These are phyloP conservation scores for Lacanobia wlatinum DNA, from an alignment of 2,888 invertebrate genomes.

Conservation along the genomic window DNA sequence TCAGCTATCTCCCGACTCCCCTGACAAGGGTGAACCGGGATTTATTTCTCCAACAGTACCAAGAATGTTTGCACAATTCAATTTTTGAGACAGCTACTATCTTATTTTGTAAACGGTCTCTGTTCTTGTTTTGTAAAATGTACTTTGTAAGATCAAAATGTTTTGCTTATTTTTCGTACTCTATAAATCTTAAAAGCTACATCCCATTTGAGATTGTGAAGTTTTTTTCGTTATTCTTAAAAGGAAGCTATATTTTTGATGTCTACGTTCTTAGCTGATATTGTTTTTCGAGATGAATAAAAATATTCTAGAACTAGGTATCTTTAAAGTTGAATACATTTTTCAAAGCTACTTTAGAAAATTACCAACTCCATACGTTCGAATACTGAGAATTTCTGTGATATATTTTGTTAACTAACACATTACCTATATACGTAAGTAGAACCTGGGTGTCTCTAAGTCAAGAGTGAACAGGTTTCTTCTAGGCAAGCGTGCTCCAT, in stretches of 20 bases:
- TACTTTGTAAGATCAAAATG: constrained; percentile 40
- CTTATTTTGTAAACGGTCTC: constrained; percentile 49
- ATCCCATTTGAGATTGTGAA: constrained; percentile 39
- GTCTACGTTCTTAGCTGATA: background rate
- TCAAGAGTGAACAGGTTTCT: no score
- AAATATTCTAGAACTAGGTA: background rate
- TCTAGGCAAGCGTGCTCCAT: no score
- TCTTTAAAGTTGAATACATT: background rate
- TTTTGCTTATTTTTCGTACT: constrained; percentile 43
- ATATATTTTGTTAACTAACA: no score
- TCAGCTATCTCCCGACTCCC: constrained; percentile 74
- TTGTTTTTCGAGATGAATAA: background rate
- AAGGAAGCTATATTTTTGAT: constrained; percentile 18
- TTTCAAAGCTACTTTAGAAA: background rate
- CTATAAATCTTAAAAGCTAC: constrained; percentile 49
- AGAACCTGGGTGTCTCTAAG: no score
- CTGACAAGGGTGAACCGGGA: constrained; percentile 77
- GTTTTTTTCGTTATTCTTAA: constrained; percentile 12
- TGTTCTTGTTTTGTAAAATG: constrained; percentile 48
- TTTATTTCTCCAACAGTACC: constrained; percentile 71
- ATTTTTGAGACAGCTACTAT: constrained; percentile 64
- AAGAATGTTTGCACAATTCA: constrained; percentile 64
- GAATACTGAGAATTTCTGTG: no score
- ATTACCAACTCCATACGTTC: no score
- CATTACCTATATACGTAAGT: no score